These are phyloP conservation scores for Danio tinwini DNA, from an alignment of 2,797 vertebrate species.

Conservation along the genomic window DNA sequence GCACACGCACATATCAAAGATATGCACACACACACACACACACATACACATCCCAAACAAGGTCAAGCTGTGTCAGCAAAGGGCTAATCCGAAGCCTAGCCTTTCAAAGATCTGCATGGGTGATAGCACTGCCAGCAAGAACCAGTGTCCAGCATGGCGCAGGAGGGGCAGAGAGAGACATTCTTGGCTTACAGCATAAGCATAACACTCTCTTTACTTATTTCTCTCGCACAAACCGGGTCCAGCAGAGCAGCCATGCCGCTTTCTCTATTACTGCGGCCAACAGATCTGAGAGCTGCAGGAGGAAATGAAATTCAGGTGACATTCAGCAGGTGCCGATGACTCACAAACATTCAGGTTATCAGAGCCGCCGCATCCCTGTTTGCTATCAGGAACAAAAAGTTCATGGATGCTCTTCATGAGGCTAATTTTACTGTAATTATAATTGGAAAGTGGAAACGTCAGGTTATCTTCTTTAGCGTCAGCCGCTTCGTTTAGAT, in stretches of 20 bases:
- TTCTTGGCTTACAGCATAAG: conserved; percentile 24
- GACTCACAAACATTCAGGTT: conserved; percentile 42
- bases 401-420: not conserved
- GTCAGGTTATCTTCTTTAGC: not conserved
- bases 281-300: conserved; percentile 40
- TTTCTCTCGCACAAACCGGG: conserved; percentile 9
- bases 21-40: not conserved
- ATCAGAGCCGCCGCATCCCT: not conserved
- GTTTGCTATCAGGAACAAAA: conserved; percentile 29
- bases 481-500: conserved; percentile 48
- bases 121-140: conserved; percentile 45
- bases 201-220: conserved; percentile 35
- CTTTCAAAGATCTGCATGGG: conserved; percentile 34
- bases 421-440: not conserved
- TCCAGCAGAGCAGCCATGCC: conserved; percentile 13
- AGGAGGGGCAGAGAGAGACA: conserved; percentile 20
- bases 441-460: no score
- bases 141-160: conserved; percentile 53
- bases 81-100: conserved; percentile 49
- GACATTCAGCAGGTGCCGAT: conserved; percentile 57
- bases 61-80: conserved; percentile 60
- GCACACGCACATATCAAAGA: not conserved
- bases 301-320: conserved; percentile 49
- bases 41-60: conserved; percentile 53
- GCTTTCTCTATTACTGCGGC: conserved; percentile 9